phyloP scores from a whole-genome alignment of 1,140 invertebrate species.

The Lasaia peninsularis region DNA sequence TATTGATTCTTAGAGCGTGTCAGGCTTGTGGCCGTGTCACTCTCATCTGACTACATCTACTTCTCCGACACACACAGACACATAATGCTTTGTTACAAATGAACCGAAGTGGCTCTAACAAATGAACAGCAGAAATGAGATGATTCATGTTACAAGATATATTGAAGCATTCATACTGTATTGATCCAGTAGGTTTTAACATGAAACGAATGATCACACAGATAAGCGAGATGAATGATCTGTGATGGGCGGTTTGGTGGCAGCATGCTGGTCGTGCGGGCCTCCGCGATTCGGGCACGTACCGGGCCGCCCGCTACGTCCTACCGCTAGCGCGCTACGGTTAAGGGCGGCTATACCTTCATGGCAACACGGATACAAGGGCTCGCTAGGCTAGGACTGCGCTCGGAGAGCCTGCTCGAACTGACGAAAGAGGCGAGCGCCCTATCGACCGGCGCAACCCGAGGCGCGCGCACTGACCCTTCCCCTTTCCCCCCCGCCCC shows the following conservation, averaged over 20 bases:
- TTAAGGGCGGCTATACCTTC: conserved; percentile 59
- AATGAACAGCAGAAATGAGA: not conserved
- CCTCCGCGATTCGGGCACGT: conserved; percentile 41
- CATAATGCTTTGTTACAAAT: not conserved
- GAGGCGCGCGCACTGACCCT: conserved; percentile 18
- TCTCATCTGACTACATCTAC: not conserved
- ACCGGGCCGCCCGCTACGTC: conserved; percentile 52
- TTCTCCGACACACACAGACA: not conserved
- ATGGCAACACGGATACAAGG: conserved; percentile 46
- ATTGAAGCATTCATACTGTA: not conserved
- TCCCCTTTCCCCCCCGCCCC: not conserved
- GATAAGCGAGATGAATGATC: conserved; percentile 8
- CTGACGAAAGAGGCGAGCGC: conserved; percentile 10
- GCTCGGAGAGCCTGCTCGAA: conserved; percentile 23
- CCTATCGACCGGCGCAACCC: conserved; percentile 26
- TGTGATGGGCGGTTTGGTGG: conserved; percentile 6
- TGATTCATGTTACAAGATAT: not conserved
- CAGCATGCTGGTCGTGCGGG: conserved; percentile 24
- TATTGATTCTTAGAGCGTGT: too few relatives aligned
- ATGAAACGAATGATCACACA: conserved; percentile 8
- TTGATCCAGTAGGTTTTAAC: not conserved
- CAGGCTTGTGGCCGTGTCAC: too few relatives aligned
- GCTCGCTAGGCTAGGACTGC: conserved; percentile 15
- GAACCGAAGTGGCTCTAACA: not conserved
- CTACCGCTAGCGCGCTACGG: conserved; percentile 62